These are phyloP conservation scores for Gavia stellata DNA, from an alignment of 2,113 vertebrate species.

Conservation along the genomic window DNA sequence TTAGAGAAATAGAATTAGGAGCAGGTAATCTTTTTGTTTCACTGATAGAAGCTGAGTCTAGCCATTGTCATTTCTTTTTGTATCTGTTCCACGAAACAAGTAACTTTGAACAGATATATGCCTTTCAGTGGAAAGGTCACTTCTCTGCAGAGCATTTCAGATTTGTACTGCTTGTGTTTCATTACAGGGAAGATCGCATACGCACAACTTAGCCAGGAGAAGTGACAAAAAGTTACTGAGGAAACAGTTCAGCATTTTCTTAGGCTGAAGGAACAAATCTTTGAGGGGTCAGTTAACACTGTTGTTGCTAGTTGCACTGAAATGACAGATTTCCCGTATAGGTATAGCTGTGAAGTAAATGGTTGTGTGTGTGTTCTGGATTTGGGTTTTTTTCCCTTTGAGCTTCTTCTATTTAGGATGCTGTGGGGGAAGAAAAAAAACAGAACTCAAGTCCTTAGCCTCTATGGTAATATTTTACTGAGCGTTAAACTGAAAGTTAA, in stretches of 20 bases:
- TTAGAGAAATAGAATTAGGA: neutral
- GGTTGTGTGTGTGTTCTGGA: neutral
- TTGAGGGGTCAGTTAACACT: neutral
- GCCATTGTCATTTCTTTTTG: neutral
- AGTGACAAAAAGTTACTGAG: neutral
- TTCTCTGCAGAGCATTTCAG: neutral
- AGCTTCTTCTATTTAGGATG: neutral
- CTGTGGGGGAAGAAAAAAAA: accelerated
- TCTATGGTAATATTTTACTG: neutral
- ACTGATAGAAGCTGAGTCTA: neutral
- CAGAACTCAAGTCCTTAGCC: neutral
- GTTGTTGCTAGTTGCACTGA: neutral
- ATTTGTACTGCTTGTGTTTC: neutral
- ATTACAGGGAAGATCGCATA: neutral
- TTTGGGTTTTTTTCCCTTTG: neutral
- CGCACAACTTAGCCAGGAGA: neutral
- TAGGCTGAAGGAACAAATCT: neutral
- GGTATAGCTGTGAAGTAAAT: neutral
- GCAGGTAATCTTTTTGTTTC: neutral
- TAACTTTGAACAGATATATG: neutral
- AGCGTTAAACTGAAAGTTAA: neutral
- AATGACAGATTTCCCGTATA: neutral
- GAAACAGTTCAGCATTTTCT: conserved; percentile 3
- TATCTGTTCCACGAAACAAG: neutral
- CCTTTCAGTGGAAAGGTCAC: conserved; percentile 4